A percentile compares a stretch with the other conserved stretches of the same genome.
These are phyloP conservation scores for Archocentrus centrarchus DNA, from an alignment of 2,113 vertebrate species.

Conservation along the genomic window DNA sequence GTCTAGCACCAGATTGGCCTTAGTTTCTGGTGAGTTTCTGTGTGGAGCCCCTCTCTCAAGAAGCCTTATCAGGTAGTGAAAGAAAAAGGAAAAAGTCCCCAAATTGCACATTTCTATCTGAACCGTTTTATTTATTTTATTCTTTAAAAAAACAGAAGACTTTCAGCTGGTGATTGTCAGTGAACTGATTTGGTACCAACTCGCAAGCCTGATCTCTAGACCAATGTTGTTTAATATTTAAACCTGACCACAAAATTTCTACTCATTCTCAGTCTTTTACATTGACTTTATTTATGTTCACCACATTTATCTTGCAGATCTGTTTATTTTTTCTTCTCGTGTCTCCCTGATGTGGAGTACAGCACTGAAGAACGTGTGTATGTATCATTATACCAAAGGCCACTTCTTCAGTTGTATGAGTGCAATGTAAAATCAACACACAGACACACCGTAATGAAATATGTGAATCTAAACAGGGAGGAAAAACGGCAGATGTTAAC, in stretches of 20 bases:
- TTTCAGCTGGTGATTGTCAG: neutral
- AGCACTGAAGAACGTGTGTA: conserved; percentile 68
- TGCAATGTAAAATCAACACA: conserved; percentile 83
- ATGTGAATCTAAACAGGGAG: conserved; percentile 85
- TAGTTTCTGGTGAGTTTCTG: conserved; percentile 11
- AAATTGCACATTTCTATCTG: neutral
- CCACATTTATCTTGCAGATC: conserved; percentile 56
- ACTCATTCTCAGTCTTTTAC: conserved; percentile 29
- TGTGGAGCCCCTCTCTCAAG: conserved; percentile 15
- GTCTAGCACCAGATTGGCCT: conserved; percentile 10
- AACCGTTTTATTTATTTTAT: neutral
- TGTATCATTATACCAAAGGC: conserved; percentile 84
- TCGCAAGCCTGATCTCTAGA: neutral
- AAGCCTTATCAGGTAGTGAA: conserved; percentile 21
- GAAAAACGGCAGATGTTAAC: conserved; percentile 80
- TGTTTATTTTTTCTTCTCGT: conserved; percentile 34
- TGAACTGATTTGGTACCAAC: neutral
- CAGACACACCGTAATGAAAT: conserved; percentile 73
- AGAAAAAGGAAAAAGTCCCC: conserved; percentile 11
- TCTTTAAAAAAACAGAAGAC: neutral
- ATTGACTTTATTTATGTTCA: conserved; percentile 49
- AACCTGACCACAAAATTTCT: conserved; percentile 32
- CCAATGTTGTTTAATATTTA: neutral
- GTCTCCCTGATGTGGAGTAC: conserved; percentile 68
- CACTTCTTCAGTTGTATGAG: conserved; percentile 81